Evolutionary conservation across 2,113 vertebrate species (phyloP).

Genomic region (Hippoglossus stenolepis): DNA sequence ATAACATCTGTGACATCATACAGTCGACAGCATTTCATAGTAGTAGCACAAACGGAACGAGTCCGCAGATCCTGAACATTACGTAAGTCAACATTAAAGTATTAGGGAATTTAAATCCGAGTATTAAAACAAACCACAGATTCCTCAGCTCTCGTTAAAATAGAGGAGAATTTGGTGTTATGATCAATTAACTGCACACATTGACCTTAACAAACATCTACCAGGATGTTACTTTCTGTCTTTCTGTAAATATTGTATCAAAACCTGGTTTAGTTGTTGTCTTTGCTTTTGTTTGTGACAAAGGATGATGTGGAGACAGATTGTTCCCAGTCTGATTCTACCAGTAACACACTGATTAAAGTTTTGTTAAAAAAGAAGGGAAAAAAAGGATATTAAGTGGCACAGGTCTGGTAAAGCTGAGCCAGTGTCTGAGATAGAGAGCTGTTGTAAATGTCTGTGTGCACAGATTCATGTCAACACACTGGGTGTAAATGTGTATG

Average conservation of each 20-base stretch:
- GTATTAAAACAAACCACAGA: slow-evolving; percentile 25
- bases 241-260: slow-evolving; percentile 59
- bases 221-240: slow-evolving; percentile 23
- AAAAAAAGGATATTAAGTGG: background rate
- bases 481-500: slow-evolving; percentile 81
- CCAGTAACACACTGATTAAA: slow-evolving; percentile 34
- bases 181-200: background rate
- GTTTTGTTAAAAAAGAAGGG: slow-evolving; percentile 30
- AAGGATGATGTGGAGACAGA: slow-evolving; percentile 36
- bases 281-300: slow-evolving; percentile 65
- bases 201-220: slow-evolving; percentile 17
- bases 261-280: slow-evolving; percentile 63
- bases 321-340: slow-evolving; percentile 23
- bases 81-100: background rate
- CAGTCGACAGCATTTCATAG: background rate
- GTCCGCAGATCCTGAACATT: background rate
- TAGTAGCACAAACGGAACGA: background rate
- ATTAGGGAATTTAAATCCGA: slow-evolving; percentile 12
- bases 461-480: slow-evolving; percentile 75
- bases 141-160: slow-evolving; percentile 1
- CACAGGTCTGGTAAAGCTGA: slow-evolving; percentile 45
- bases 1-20: background rate
- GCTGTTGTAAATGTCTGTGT: slow-evolving; percentile 75
- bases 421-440: slow-evolving; percentile 72
- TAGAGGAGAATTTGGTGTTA: background rate